A percentile compares a stretch with the other conserved stretches of the same genome.
Conservation (phyloP, 1,140 invertebrate genomes). For the Zaprionus capensis region DNA sequence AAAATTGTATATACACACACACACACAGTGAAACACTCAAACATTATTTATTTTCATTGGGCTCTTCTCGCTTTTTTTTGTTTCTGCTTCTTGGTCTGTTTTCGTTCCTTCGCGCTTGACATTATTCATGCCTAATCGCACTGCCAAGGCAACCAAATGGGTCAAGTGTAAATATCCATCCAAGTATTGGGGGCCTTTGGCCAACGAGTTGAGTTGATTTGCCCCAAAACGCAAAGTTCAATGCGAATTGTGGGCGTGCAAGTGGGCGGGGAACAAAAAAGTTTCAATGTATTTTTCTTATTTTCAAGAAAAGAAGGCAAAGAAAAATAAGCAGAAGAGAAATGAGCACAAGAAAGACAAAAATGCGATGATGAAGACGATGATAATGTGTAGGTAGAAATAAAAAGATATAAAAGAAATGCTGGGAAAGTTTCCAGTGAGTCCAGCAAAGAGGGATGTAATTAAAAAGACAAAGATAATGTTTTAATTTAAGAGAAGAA, state of each 20-base stretch:
- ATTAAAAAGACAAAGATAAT: conserved; percentile 7
- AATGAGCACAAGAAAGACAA: not conserved
- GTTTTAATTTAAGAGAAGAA: not conserved
- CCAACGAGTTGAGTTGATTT: conserved; percentile 28
- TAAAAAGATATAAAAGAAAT: conserved; percentile 6
- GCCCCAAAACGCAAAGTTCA: conserved; percentile 43
- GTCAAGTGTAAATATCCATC: conserved; percentile 64
- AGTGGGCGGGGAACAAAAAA: conserved; percentile 7
- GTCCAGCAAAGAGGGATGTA: not conserved
- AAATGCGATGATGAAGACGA: not conserved
- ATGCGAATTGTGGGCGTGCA: conserved; percentile 46
- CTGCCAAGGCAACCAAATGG: conserved; percentile 53
- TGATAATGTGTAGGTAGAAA: not conserved
- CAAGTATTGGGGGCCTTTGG: conserved; percentile 26
- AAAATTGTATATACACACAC: conserved; percentile 11
- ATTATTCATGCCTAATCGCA: conserved; percentile 56
- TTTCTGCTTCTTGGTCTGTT: conserved; percentile 2
- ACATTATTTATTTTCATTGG: conserved; percentile 46
- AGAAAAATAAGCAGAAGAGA: not conserved
- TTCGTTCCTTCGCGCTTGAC: conserved; percentile 42
- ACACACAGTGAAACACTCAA: conserved; percentile 13
- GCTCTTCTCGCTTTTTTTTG: conserved; percentile 33
- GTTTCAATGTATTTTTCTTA: conserved; percentile 13
- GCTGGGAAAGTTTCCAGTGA: conserved; percentile 7
- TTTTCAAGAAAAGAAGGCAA: not conserved